Evolutionary conservation across 2,888 invertebrate species (phyloP), one percentile per base, ranked within the genome.

Genomic region (Lamproptera curius): DNA sequence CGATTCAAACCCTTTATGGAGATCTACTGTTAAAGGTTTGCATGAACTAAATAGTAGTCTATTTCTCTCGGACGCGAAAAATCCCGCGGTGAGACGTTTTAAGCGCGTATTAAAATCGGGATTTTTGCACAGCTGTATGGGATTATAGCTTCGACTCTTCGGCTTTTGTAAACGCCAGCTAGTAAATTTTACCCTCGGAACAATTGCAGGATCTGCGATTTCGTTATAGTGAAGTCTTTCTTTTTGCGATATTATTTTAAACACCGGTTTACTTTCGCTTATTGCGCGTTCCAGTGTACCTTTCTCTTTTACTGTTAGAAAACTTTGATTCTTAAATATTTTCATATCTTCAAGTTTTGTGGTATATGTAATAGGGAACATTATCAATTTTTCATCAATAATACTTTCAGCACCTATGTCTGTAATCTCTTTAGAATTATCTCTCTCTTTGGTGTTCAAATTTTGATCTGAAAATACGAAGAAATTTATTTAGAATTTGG

Each of bases 51-150:
- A 60, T 1, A 76, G 60, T 16, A 50, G 51, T n/a, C 77, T 63
- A 54, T 86, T 86, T 13, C 75, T 66, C 11, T 63, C 60, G 0
- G 65, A 73, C 53, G 65, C 71, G 31, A 78, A 71, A 54, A 87
- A 87, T 1, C 82, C 75, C 2, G 65, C 65, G 0, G 69, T 71
- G 33, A 87, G 55, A 42, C 84, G 63, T 59, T 77, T 83, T 6
- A 87, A 57, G 20, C 77, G 63, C 2, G 80, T 83, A 52, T 86
- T 87, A 42, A 86, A 87, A 57, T 87, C 86, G 1, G 86, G 86
- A 62, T 87, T 87, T 61, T 83, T 85, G 50, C 83, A 82, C 2
- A 87, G 44, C 26, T 75, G 65, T 58, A 82, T 75, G 0, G 79
- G 76, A 54, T 77, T 72, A 39, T 86, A 86, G 1, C 47, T 62